Evolutionary conservation across 2,113 vertebrate species (phyloP), one percentile per base, ranked within the genome.

Genomic region (Neodontobutis hainanensis): DNA sequence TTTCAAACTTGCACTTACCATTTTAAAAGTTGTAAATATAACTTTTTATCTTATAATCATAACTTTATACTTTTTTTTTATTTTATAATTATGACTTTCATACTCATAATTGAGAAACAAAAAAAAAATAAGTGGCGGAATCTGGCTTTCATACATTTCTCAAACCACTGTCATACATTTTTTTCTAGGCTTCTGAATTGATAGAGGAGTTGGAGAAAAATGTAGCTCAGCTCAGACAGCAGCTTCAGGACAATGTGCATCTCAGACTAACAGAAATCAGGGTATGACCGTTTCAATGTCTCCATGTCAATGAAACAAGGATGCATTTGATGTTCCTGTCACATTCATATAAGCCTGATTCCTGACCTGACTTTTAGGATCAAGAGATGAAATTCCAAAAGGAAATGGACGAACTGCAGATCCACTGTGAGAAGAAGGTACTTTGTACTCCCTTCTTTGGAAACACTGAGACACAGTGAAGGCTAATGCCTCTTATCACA

Each of bases 401-500:
- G 75, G 93, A 95, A 56, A 96, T 88, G 84, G 87, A 90, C 65
- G 83, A 94, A 43, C 73, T 94, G 81, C 94, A 95, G 70, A 73
- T 38, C 75, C 76, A 15, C 38, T 92, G 85, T 85, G 95, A 97
- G 68, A 95, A 91, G 77, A 94, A 96, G 96, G 97, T 98, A 92
- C 27, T 0, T 59, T 70, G n/a, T 46, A 6, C 34, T 47, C 8
- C 4, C 47, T 65, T 9, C 19, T 46, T 36, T 6, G 45, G 9
- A 40, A 47, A 69, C 63, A 53, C 40, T 5, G 43, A 65, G 76
- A 61, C 66, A 4, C 3, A 27, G 19, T 27, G 19, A 27, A 3
- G 19, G 19, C 19, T 27, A 27, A 27, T 27, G 19, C 19, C 19
- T n/a, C n/a, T n/a, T n/a, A n/a, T n/a, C n/a, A n/a, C n/a, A n/a